Evolutionary conservation across 2,113 vertebrate species (phyloP).

Genomic region (Mus spicilegus): DNA sequence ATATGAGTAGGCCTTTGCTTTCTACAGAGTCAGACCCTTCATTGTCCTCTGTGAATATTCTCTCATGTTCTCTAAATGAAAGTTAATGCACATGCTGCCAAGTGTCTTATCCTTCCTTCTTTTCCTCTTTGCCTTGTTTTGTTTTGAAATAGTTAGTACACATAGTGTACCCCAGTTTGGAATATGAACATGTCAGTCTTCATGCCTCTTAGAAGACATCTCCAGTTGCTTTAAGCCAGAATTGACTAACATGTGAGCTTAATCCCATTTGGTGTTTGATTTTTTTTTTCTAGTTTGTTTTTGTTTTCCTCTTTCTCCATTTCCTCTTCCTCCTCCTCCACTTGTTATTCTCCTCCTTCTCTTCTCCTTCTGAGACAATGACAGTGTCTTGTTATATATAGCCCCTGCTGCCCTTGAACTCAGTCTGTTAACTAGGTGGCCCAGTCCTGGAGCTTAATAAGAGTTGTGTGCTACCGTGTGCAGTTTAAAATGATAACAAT

Average conservation of each 20-base stretch:
- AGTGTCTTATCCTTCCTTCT: background rate
- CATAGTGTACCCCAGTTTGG: background rate
- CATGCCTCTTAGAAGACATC: background rate
- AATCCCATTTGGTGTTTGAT: background rate
- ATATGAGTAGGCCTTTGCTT: background rate
- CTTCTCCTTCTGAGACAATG: background rate
- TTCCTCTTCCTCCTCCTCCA: background rate
- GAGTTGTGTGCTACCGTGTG: background rate
- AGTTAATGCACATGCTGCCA: background rate
- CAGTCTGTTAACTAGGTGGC: background rate
- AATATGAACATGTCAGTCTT: background rate
- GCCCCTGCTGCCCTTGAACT: background rate
- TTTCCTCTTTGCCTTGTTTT: slow-evolving; percentile 29
- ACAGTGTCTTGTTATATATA: background rate
- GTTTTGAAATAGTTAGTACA: background rate
- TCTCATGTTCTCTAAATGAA: background rate
- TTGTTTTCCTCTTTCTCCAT: background rate
- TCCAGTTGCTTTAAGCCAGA: slow-evolving; percentile 21
- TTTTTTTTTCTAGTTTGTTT: background rate
- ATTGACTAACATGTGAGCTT: background rate
- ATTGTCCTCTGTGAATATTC: background rate
- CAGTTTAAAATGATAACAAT: background rate
- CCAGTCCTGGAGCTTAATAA: background rate
- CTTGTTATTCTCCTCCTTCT: background rate
- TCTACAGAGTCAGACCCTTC: background rate